A percentile compares a stretch with the other conserved stretches of the same genome.
Evolutionary conservation across 2,888 invertebrate genomes (phyloP).

Genomic region (Pyrrhosoma nymphula): DNA sequence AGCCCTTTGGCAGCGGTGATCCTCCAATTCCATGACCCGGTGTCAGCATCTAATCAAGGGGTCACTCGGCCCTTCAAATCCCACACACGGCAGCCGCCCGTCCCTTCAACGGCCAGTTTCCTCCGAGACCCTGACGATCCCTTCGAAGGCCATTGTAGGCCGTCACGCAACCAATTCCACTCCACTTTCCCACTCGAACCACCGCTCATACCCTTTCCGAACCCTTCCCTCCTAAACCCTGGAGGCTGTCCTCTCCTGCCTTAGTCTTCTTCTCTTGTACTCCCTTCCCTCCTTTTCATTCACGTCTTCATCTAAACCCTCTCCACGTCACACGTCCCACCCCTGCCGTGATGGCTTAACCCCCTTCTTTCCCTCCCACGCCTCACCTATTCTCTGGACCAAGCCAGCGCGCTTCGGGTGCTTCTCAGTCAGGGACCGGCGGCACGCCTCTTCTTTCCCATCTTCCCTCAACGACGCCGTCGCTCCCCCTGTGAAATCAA

Average conservation of each 20-base stretch:
- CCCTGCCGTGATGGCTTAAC: slow-evolving; percentile 1
- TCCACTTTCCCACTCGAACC: neutral
- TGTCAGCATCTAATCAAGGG: slow-evolving; percentile 20
- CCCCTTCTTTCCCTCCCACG: neutral
- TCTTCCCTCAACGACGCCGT: neutral
- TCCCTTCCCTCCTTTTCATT: neutral
- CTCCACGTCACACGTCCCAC: neutral
- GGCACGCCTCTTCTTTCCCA: neutral
- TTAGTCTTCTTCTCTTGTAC: no score
- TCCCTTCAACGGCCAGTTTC: neutral
- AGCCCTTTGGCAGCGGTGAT: neutral
- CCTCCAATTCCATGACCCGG: neutral
- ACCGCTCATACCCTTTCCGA: neutral
- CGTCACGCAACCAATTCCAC: slow-evolving; percentile 14
- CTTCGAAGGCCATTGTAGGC: neutral
- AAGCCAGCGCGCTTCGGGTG: neutral
- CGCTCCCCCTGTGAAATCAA: neutral
- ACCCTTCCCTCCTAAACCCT: neutral
- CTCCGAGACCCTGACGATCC: neutral
- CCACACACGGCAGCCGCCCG: neutral
- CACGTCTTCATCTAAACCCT: neutral
- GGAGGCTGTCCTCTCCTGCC: neutral
- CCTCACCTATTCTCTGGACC: neutral
- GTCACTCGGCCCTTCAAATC: neutral
- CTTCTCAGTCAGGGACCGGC: neutral